Base-by-base conservation (phyloP, 2,113 vertebrate species). In the Chamaea fasciata region DNA sequence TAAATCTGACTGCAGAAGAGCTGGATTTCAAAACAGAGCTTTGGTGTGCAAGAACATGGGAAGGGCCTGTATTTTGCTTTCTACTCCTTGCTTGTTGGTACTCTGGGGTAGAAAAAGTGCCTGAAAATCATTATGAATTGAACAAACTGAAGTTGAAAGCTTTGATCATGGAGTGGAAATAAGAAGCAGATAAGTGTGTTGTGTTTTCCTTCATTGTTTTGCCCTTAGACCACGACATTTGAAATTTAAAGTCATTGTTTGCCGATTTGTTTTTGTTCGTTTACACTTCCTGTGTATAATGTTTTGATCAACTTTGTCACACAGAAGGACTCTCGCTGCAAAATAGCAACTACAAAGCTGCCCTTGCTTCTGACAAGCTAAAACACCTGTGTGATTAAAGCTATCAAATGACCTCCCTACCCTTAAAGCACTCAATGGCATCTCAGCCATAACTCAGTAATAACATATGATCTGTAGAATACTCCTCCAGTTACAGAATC, bases 1-100 rank as follows among this genome's bases (percentile, higher is more conserved):
- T 95, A 94, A 88, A 83, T 70, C 60, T 92, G 73, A 92, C 63
- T 90, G 82, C 76, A 33, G 85, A 77, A 83, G 42, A 71, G 18
- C n/a, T 81, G 83, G 60, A 37, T 77, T 95, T 87, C 68, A 41
- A 82, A 92, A 90, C 60, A 19, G 53, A 87, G 83, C 84, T 74
- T 92, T 90, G 44, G 28, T 68, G 76, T 83, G 53, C 90, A 74
- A 37, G 64, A 81, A 31, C 47, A 81, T 35, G 33, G 41, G 71
- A 80, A 63, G 50, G 68, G 70, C 41, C 30, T 70, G 9, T 31
- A 28, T 31, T 87, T 69, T 52, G 15, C 31, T 71, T 95, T 87
- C 63, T 78, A 15, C 22, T 37, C 55, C 18, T 83, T 50, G 23
- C 27, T n/a, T 90, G 23, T 74, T 81, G 56, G 63, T 55, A 69